phyloP scores from a whole-genome alignment of 1,140 invertebrate species.

The Apolygus lucorum region DNA sequence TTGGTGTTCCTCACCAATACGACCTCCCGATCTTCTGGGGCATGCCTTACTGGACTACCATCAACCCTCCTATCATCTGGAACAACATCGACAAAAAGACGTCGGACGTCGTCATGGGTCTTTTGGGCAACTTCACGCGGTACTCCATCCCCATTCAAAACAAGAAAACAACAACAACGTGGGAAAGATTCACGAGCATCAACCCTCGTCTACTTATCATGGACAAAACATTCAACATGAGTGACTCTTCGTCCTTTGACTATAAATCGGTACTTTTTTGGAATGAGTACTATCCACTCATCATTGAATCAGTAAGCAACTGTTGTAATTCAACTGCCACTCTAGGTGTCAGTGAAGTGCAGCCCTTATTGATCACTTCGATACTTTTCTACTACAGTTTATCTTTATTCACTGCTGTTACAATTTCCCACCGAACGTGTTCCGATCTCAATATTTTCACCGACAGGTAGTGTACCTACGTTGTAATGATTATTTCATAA shows the following conservation, averaged over 20 bases:
- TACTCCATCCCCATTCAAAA: conserved; percentile 57
- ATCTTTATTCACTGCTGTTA: not conserved
- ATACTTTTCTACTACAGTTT: not conserved
- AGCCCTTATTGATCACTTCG: not conserved
- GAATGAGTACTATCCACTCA: conserved; percentile 68
- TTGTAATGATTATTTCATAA: too few species aligned
- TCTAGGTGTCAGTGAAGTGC: not conserved
- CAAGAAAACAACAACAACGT: conserved; percentile 52
- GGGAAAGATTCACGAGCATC: conserved; percentile 55
- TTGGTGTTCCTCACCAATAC: conserved; percentile 65
- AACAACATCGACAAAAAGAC: conserved; percentile 62
- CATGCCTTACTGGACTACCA: conserved; percentile 53
- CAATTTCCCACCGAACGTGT: too few species aligned
- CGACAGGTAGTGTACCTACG: too few species aligned
- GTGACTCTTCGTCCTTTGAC: conserved; percentile 50
- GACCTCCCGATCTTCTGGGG: conserved; percentile 71
- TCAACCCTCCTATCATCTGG: conserved; percentile 48
- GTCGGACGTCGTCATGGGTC: conserved; percentile 62
- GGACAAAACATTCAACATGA: conserved; percentile 64
- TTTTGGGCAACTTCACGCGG: conserved; percentile 65
- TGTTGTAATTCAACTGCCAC: conserved; percentile 28
- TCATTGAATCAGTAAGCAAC: conserved; percentile 36
- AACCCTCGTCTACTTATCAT: conserved; percentile 58
- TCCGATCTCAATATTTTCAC: too few species aligned
- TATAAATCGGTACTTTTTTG: conserved; percentile 69